phyloP scores from a whole-genome alignment of 2,113 vertebrate genomes.

The Gila orcuttii region DNA sequence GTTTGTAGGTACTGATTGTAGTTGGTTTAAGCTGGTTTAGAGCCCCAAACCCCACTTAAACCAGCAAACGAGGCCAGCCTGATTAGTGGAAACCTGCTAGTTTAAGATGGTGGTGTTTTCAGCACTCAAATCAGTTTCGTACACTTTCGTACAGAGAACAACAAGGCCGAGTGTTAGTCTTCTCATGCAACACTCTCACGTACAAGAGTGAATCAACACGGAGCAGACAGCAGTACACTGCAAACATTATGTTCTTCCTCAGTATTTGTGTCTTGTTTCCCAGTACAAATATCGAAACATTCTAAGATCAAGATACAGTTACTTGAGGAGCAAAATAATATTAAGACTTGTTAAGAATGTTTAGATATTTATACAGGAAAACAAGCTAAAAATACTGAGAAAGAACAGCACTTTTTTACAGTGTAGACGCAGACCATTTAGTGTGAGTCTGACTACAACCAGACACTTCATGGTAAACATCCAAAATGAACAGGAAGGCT shows the following conservation, averaged over 20 bases:
- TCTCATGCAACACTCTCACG: constrained; percentile 9
- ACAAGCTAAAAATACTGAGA: too few relatives aligned
- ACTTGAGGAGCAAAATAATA: too few relatives aligned
- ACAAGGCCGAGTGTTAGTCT: constrained; percentile 15
- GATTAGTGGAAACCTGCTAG: not conserved
- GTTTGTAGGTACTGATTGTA: not conserved
- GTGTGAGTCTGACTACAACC: constrained; percentile 34
- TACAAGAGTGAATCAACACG: not conserved
- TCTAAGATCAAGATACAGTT: too few relatives aligned
- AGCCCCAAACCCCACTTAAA: not conserved
- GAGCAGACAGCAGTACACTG: constrained; percentile 22
- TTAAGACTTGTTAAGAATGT: too few relatives aligned
- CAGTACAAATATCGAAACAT: too few relatives aligned
- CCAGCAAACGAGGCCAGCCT: not conserved
- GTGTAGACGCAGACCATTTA: constrained; percentile 10
- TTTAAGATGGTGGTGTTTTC: not conserved
- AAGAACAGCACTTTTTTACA: not conserved
- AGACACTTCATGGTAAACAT: constrained; percentile 39
- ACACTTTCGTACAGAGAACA: not conserved
- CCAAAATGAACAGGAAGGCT: constrained; percentile 2
- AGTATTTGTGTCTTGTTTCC: too few relatives aligned
- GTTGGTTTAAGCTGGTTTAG: not conserved
- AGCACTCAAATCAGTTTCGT: not conserved
- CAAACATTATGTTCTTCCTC: too few relatives aligned
- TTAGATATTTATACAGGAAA: too few relatives aligned